Evolutionary conservation across 2,113 vertebrate species (phyloP).

Genomic region (Xenotilapia longispinis): DNA sequence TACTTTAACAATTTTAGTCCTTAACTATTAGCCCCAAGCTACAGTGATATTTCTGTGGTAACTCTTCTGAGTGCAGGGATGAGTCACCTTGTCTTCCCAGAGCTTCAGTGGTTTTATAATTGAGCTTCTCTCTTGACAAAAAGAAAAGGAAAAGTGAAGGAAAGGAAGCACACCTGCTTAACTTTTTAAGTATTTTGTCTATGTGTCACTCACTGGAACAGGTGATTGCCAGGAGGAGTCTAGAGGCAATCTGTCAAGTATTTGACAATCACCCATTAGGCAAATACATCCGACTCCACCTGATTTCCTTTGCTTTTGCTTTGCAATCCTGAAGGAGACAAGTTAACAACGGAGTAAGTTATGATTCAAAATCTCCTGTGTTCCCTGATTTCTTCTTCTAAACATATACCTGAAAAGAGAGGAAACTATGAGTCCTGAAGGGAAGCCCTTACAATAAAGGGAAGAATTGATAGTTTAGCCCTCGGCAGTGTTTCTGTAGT

Average conservation of each 20-base stretch:
- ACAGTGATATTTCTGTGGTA: neutral
- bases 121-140: neutral
- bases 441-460: slow-evolving; percentile 13
- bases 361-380: neutral
- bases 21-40: neutral
- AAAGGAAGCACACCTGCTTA: slow-evolving; percentile 8
- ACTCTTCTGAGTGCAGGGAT: neutral
- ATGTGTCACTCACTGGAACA: slow-evolving; percentile 5
- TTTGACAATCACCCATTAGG: neutral
- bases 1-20: neutral
- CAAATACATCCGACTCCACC: neutral
- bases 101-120: neutral
- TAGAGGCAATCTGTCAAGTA: neutral
- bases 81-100: slow-evolving; percentile 2
- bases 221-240: neutral
- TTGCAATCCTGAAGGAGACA: neutral
- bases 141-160: neutral
- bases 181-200: neutral
- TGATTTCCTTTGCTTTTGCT: neutral
- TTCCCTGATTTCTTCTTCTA: neutral
- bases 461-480: slow-evolving; percentile 36
- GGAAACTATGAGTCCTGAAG: neutral
- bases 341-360: neutral
- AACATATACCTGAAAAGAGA: neutral
- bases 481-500: slow-evolving; percentile 21